Base-by-base conservation (phyloP, 2,888 invertebrate species). In the Linyphia triangularis region DNA sequence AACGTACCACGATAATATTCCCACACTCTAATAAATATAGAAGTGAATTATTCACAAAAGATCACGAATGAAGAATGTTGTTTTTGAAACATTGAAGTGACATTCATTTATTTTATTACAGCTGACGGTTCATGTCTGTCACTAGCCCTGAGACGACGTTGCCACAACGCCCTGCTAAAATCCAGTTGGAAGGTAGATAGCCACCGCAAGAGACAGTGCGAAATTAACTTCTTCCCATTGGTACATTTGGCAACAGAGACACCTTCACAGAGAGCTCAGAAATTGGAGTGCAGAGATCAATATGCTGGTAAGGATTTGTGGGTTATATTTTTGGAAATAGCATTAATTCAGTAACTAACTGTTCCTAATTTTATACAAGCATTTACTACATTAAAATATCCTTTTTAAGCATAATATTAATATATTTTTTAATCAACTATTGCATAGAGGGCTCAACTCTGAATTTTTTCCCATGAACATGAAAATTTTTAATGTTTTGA, bases 141-240 rank as follows among this genome's bases (percentile, higher is more conserved):
- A 6, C 91, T 93, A 51, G 93, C 93, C 24, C 91, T 93, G 89
- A 93, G 93, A 90, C 92, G 92, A 90, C 92, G 94, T 91, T 94
- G 94, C 92, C 92, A 92, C 51, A 93, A 93, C 90, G 92, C 92
- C 3, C 90, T 93, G 43, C 92, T 92, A 86, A 72, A 79, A 37
- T 33, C 77, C 1, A 88, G 77, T 0, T 84, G 89, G 89, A 78
- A 73, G 19, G 22, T 70, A 13, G 59, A 92, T n/a, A 92, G 91
- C 59, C 93, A 94, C 90, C 91, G 91, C 37, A 91, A 92, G 16
- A 92, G 92, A 59, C 91, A 93, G 28, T 94, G 94, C 91, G 93
- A 94, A 91, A 92, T 94, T 89, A 93, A 93, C 91, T 94, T 94
- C 90, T 92, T 94, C 26, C 94, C 94, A 0, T 91, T 93, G 69